Conservation (phyloP, 2,113 vertebrate species). For the Nerophis ophidion region DNA sequence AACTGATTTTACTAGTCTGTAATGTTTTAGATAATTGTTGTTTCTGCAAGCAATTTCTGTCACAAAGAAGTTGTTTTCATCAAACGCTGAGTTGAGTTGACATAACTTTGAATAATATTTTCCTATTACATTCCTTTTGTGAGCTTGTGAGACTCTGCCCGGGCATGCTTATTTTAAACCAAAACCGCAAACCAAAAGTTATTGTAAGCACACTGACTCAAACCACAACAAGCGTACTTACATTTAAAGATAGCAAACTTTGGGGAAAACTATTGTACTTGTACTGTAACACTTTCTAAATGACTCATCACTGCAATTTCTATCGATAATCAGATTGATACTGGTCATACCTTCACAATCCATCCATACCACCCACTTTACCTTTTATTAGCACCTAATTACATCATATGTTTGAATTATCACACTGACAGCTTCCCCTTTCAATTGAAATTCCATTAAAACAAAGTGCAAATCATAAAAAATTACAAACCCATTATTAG, state of each 20-base stretch:
- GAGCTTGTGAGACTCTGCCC: background rate
- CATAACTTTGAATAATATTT: slow-evolving; percentile 7
- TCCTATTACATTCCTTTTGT: background rate
- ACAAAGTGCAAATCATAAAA: slow-evolving; percentile 63
- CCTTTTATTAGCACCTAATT: slow-evolving; percentile 33
- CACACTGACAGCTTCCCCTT: slow-evolving; percentile 42
- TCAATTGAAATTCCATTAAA: slow-evolving; percentile 59
- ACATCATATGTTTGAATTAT: slow-evolving; percentile 58
- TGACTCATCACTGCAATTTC: slow-evolving; percentile 1
- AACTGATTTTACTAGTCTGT: too few species aligned
- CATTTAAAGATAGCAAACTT: slow-evolving; percentile 23
- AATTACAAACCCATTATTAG: slow-evolving; percentile 70
- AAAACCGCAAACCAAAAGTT: slow-evolving; percentile 38
- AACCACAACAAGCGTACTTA: slow-evolving; percentile 32
- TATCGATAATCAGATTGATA: background rate
- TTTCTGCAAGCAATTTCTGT: slow-evolving; percentile 25
- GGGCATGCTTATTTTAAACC: slow-evolving; percentile 15
- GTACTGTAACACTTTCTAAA: slow-evolving; percentile 4
- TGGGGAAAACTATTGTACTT: background rate
- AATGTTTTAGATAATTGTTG: background rate
- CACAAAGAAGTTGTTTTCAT: slow-evolving; percentile 2
- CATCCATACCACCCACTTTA: slow-evolving; percentile 25
- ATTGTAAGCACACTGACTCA: slow-evolving; percentile 33
- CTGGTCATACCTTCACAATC: slow-evolving; percentile 7
- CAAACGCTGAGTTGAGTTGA: slow-evolving; percentile 16